These are phyloP conservation scores for Nomada fucata DNA, from an alignment of 2,888 invertebrate species.

Conservation along the genomic window DNA sequence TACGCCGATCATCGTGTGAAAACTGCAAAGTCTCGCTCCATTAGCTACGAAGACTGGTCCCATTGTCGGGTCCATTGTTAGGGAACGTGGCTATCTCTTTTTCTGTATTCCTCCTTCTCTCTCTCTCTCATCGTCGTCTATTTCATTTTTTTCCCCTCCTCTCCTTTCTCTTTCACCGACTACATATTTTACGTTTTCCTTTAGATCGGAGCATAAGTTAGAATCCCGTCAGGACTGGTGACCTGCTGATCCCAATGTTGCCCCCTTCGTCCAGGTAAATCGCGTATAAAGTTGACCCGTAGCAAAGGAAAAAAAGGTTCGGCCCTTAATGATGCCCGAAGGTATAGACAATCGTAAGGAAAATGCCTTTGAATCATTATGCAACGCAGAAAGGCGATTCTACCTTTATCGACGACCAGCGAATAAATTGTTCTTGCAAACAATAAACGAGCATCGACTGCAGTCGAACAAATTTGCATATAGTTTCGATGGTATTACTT, in stretches of 20 bases:
- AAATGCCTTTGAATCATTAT: slow-evolving; percentile 42
- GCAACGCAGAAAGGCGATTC: neutral
- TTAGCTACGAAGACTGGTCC: slow-evolving; percentile 75
- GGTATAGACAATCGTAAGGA: slow-evolving; percentile 48
- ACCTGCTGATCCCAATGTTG: slow-evolving; percentile 61
- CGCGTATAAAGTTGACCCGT: slow-evolving; percentile 64
- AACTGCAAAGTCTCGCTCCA: slow-evolving; percentile 77
- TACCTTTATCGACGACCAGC: slow-evolving; percentile 11
- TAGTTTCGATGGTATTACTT: neutral
- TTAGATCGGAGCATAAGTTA: slow-evolving; percentile 53
- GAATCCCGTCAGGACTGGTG: slow-evolving; percentile 47
- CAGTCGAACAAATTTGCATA: neutral
- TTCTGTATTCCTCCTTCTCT: slow-evolving; percentile 14
- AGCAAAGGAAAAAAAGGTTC: slow-evolving; percentile 35
- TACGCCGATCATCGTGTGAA: slow-evolving; percentile 77
- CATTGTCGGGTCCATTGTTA: slow-evolving; percentile 74
- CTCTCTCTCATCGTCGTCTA: neutral
- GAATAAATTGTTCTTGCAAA: neutral
- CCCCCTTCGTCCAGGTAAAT: slow-evolving; percentile 64
- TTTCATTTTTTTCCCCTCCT: slow-evolving; percentile 24
- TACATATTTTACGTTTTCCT: slow-evolving; percentile 38
- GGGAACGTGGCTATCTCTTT: slow-evolving; percentile 62
- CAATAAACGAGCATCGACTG: neutral
- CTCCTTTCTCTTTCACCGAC: slow-evolving; percentile 19
- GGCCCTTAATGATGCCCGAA: slow-evolving; percentile 44